Evolutionary conservation across 2,888 invertebrate genomes (phyloP).

Genomic region (Agriopis leucophaearia): DNA sequence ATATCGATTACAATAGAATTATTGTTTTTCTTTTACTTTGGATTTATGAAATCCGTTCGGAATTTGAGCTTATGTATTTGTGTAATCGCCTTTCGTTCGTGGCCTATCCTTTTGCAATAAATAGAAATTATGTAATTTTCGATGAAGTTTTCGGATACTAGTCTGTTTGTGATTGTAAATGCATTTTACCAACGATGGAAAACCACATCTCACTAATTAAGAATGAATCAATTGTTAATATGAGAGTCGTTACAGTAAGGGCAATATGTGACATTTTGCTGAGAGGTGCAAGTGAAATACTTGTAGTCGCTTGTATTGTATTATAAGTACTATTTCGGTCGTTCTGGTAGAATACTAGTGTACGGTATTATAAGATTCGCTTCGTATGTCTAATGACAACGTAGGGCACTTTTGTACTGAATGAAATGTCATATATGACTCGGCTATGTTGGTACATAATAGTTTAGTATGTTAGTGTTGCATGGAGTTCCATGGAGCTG

Average conservation of each 20-base stretch:
- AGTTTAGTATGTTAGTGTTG: constrained; percentile 67
- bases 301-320: constrained; percentile 21
- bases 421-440: constrained; percentile 78
- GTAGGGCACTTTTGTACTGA: constrained; percentile 66
- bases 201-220: constrained; percentile 84
- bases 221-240: constrained; percentile 75
- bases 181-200: constrained; percentile 81
- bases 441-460: constrained; percentile 69
- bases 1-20: constrained; percentile 67
- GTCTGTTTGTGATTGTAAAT: constrained; percentile 85
- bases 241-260: constrained; percentile 62
- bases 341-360: constrained; percentile 21
- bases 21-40: constrained; percentile 60
- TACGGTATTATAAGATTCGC: constrained; percentile 60
- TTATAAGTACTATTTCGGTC: constrained; percentile 42
- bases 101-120: constrained; percentile 81
- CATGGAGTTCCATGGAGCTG: constrained; percentile 83
- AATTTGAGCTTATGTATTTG: constrained; percentile 78
- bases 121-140: constrained; percentile 75
- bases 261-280: constrained; percentile 79
- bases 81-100: constrained; percentile 78
- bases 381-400: constrained; percentile 59
- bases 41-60: constrained; percentile 82
- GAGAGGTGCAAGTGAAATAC: constrained; percentile 65
- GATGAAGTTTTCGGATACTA: constrained; percentile 82